Conservation (phyloP, 2,113 vertebrate species). For the Sinocyclocheilus maitianheensis region DNA sequence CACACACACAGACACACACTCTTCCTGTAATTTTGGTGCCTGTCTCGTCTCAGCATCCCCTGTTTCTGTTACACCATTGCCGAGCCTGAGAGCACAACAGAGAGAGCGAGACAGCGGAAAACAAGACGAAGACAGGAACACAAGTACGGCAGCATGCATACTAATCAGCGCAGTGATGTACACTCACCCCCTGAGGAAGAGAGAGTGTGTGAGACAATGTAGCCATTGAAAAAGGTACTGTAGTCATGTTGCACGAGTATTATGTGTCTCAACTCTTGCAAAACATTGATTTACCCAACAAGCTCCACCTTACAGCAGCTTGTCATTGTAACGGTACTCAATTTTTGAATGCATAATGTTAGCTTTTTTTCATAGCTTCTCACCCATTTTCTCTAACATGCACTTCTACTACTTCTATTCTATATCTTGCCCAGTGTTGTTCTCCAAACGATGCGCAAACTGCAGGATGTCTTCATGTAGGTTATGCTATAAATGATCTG, state of each 20-base stretch:
- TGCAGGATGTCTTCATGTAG: neutral
- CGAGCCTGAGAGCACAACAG: constrained; percentile 44
- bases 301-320: neutral
- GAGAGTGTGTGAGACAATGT: constrained; percentile 12
- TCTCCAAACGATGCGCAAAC: neutral
- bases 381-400: neutral
- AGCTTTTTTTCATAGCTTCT: neutral
- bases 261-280: constrained; percentile 3
- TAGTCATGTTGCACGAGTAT: constrained; percentile 11
- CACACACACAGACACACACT: constrained; percentile 30
- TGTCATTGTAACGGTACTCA: neutral
- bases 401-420: neutral
- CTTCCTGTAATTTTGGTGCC: constrained; percentile 45
- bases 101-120: constrained; percentile 66
- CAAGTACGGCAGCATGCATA: constrained; percentile 73
- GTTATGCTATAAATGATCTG: neutral
- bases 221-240: constrained; percentile 47
- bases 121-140: constrained; percentile 79
- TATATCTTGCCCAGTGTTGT: neutral
- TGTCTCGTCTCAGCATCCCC: constrained; percentile 47
- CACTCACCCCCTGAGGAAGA: constrained; percentile 39
- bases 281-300: constrained; percentile 29
- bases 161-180: constrained; percentile 68
- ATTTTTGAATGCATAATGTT: neutral
- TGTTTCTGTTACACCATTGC: constrained; percentile 47